Evolutionary conservation across 1,140 invertebrate species (phyloP), one percentile per base, ranked within the genome.

Genomic region (Lordiphosa clarofinis): DNA sequence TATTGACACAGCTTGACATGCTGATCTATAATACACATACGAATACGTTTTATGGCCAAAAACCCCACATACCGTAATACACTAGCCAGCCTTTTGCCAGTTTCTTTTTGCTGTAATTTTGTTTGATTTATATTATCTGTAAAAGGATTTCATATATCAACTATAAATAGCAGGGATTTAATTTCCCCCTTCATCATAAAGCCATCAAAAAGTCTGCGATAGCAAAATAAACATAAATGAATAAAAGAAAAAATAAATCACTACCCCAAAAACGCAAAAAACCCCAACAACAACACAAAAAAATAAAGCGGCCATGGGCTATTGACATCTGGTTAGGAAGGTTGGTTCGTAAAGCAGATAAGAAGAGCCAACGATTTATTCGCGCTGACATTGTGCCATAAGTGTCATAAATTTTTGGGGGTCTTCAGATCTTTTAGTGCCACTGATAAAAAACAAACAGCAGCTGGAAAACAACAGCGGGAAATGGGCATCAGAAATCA

Each of bases 361-460:
- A 46, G 24, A 43, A 46, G 43, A 46, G 43, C 43, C 43, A 46
- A 46, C 31, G 43, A 46, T 46, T 46, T 46, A 46, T 11, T 38
- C 28, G 28, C 28, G 7, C 54, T 52, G 11, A 37, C 48, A 36
- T 40, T 59, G 28, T 8, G 36, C 12, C 37, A 19, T 3, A 19
- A 31, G 28, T 12, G 42, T 44, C 35, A 60, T 21, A 42, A 55
- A 60, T 19, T 28, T 28, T 52, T 58, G 2, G 13, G 13, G 44
- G 49, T 59, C 15, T 28, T 33, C 13, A 19, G 12, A 40, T 36
- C 19, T 37, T 37, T 13, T 12, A 39, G 28, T 49, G 44, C 31
- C 6, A 9, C 42, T 46, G 43, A 46, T 46, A 46, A 46, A 12
- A n/a, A n/a, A n/a, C n/a, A n/a, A 46, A n/a, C 21, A 31, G 15